These are phyloP conservation scores for Benthosema pterotum DNA, from an alignment of 2,797 vertebrate species.

Conservation along the genomic window DNA sequence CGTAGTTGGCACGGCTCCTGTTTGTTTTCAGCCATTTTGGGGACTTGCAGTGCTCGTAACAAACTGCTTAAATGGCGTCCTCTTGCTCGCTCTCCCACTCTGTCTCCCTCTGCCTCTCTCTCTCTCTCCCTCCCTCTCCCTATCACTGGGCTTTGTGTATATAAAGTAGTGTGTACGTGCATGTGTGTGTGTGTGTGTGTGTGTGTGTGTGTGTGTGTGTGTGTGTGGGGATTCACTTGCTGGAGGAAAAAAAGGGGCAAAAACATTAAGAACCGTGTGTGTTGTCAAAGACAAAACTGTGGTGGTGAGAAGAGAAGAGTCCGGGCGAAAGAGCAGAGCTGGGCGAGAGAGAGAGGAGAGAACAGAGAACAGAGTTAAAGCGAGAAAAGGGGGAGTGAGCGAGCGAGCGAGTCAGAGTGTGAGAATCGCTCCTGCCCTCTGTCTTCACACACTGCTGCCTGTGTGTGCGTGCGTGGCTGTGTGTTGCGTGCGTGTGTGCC, in stretches of 20 bases:
- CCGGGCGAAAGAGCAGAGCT: slow-evolving; percentile 19
- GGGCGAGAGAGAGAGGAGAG: slow-evolving; percentile 36
- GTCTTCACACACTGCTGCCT: slow-evolving; percentile 85
- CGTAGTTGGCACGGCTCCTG: slow-evolving; percentile 84
- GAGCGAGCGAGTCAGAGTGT: slow-evolving; percentile 77
- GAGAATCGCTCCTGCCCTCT: slow-evolving; percentile 85
- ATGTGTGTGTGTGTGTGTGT: slow-evolving; percentile 17
- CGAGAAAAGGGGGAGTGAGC: slow-evolving; percentile 59
- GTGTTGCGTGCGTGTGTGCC: slow-evolving; percentile 50
- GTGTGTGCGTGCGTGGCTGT: slow-evolving; percentile 65
- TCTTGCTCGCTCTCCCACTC: slow-evolving; percentile 79
- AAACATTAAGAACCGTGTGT: slow-evolving; percentile 81
- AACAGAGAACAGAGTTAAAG: slow-evolving; percentile 46
- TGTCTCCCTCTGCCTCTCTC: slow-evolving; percentile 72
- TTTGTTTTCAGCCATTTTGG: slow-evolving; percentile 92
- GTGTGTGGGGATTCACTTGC: slow-evolving; percentile 64
- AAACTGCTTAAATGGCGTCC: slow-evolving; percentile 90
- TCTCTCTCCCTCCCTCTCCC: slow-evolving; percentile 75
- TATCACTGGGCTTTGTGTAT: slow-evolving; percentile 84
- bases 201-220: slow-evolving; percentile 4
- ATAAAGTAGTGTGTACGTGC: slow-evolving; percentile 75
- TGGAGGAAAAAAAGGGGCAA: slow-evolving; percentile 70
- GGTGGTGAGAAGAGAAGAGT: slow-evolving; percentile 63
- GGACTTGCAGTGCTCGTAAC: slow-evolving; percentile 87
- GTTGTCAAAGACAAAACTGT: slow-evolving; percentile 78